Evolutionary conservation across 2,888 invertebrate genomes (phyloP), one percentile per base, ranked within the genome.

Genomic region (Dynastes hyllus): DNA sequence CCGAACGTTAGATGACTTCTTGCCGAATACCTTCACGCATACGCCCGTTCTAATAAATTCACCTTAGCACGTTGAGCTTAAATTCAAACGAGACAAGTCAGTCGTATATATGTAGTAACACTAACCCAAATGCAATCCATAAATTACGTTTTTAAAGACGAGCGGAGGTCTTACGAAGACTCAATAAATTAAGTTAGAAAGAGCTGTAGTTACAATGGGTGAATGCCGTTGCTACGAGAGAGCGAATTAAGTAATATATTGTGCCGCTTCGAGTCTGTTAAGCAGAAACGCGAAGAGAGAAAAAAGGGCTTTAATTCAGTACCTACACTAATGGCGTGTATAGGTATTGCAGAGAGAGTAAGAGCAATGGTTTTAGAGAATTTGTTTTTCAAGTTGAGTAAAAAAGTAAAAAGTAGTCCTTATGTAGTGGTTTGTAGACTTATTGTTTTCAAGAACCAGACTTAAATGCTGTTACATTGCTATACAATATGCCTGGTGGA

Each of bases 121-220:
- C 73, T 75, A 75, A 75, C 73, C 73, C 45, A 61, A 75, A 75
- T 75, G 73, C 61, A 75, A 75, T 75, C 73, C 73, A 75, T 75
- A 75, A 75, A 75, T 75, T 75, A 75, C 73, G 50, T 75, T 75
- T 75, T 75, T 75, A 75, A 75, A 61, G 73, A 55, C 37, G 71
- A 58, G 71, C 22, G 55, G 71, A 71, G 37, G 55, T 61, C 61
- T 50, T 40, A 75, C 13, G 51, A 40, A 75, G 73, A 75, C 73
- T 75, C 73, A 45, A 75, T 75, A 75, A 75, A 75, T 75, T 75
- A 75, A 75, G 61, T 75, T 61, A 61, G 73, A 61, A 55, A 45
- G 61, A 50, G 73, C 73, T 75, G 61, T 69, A 63, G 27, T 45
- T 67, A 27, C 69, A 45, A 75, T 61, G 73, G 22, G 16, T 50